Evolutionary conservation across 2,113 vertebrate genomes (phyloP).

Genomic region (Clarias batrachus): DNA sequence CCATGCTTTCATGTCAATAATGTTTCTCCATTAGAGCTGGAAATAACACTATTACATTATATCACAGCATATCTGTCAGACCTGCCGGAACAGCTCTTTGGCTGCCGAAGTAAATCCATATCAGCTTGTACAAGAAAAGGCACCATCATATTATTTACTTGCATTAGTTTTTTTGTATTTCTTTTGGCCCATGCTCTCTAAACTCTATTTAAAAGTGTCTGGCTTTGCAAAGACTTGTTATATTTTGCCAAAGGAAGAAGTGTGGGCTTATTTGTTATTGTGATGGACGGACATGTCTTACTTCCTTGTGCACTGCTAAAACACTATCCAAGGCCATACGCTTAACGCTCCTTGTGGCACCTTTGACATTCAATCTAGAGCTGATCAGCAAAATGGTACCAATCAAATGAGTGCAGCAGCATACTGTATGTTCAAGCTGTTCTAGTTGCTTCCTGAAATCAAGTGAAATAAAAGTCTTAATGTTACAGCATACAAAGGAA

Average conservation of each 20-base stretch:
- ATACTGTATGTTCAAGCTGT: background rate
- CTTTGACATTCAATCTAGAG: background rate
- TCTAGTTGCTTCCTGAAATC: background rate
- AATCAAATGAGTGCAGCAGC: background rate
- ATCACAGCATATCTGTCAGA: conserved; percentile 37
- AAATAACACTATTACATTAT: conserved; percentile 54
- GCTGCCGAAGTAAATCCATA: conserved; percentile 23
- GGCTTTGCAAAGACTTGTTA: conserved; percentile 21
- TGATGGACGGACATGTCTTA: conserved; percentile 13
- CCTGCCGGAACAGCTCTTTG: conserved; percentile 20
- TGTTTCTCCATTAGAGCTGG: conserved; percentile 52
- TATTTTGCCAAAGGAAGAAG: background rate
- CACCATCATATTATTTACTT: conserved; percentile 11
- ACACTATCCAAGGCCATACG: background rate
- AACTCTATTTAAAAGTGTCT: conserved; percentile 13
- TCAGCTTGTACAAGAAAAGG: conserved; percentile 20
- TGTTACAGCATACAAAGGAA: background rate
- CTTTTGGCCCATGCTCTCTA: background rate
- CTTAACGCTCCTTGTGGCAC: conserved; percentile 2
- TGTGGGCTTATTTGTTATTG: conserved; percentile 16
- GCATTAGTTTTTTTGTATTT: conserved; percentile 11
- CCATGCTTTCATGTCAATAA: conserved; percentile 47
- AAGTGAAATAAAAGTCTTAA: background rate
- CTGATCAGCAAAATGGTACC: conserved; percentile 1
- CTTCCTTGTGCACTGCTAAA: conserved; percentile 2